These are phyloP conservation scores for Drosophila sproati DNA, from an alignment of 1,140 invertebrate species.

Conservation along the genomic window DNA sequence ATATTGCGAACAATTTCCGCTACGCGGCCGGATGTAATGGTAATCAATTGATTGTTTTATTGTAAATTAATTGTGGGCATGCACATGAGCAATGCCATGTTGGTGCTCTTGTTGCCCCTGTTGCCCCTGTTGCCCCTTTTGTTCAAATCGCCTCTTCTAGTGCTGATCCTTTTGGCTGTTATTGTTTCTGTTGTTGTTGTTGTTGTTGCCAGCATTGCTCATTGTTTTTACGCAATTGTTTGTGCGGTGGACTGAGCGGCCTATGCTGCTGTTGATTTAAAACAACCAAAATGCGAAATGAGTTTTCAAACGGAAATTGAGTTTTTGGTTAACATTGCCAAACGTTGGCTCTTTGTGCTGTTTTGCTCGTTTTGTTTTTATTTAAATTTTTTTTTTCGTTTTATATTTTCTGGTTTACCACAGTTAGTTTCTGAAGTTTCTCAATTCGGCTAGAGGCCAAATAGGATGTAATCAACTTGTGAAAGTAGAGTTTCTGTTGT, in stretches of 20 bases:
- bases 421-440: conserved; percentile 9
- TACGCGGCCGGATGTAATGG: conserved; percentile 74
- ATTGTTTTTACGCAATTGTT: conserved; percentile 82
- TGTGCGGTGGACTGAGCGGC: conserved; percentile 65
- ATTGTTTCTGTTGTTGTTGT: conserved; percentile 25
- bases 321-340: conserved; percentile 69
- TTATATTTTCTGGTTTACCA: neutral
- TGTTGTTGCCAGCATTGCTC: conserved; percentile 66
- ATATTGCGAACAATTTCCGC: conserved; percentile 79
- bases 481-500: neutral
- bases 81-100: conserved; percentile 62
- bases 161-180: conserved; percentile 6
- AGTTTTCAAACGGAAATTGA: conserved; percentile 80
- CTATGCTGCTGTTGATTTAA: conserved; percentile 73
- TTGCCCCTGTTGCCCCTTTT: too few species aligned
- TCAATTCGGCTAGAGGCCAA: conserved; percentile 25
- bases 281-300: conserved; percentile 80
- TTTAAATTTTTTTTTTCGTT: conserved; percentile 15
- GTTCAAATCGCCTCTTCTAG: conserved; percentile 2
- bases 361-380: neutral
- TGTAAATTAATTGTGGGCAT: conserved; percentile 81
- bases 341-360: conserved; percentile 56
- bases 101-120: neutral
- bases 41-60: conserved; percentile 84
- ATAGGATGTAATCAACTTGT: conserved; percentile 24